Percentiles rank a stretch among this genome's conserved stretches.
phyloP scores from a whole-genome alignment of 2,113 vertebrate species.

The Collichthys lucidus region DNA sequence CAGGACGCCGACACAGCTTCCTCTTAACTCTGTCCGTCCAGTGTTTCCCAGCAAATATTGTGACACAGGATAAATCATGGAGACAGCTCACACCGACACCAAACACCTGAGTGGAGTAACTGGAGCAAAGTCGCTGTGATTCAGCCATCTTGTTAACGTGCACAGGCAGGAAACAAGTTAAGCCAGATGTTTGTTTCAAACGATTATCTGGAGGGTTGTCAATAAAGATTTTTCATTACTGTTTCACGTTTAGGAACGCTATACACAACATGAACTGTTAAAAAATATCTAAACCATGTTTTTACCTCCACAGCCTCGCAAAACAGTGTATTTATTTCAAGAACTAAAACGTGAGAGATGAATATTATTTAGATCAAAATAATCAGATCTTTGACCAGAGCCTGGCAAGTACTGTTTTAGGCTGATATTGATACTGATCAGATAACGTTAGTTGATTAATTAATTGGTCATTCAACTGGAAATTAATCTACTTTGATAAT shows the following conservation, averaged over 20 bases:
- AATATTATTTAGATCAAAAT: background rate
- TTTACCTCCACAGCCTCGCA: background rate
- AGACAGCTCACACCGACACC: background rate
- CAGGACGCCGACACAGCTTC: constrained; percentile 43
- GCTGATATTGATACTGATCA: background rate
- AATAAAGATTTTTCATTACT: background rate
- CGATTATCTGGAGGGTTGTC: background rate
- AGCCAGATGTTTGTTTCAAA: background rate
- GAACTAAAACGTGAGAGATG: too few species aligned
- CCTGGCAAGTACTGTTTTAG: background rate
- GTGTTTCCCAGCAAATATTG: constrained; percentile 50
- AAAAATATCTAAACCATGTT: background rate
- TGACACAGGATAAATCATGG: constrained; percentile 58
- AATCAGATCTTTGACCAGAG: background rate
- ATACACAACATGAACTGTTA: background rate
- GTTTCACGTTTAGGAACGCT: background rate
- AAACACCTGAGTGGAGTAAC: background rate
- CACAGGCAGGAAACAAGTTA: background rate
- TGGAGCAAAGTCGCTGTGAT: background rate
- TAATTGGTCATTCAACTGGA: background rate
- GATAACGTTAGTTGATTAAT: background rate
- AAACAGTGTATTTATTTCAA: too few species aligned
- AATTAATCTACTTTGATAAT: too few species aligned
- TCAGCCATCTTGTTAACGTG: background rate
- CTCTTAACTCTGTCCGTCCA: background rate